phyloP scores from a whole-genome alignment of 2,888 invertebrate genomes.

The Cataglyphis rosenhaueri region DNA sequence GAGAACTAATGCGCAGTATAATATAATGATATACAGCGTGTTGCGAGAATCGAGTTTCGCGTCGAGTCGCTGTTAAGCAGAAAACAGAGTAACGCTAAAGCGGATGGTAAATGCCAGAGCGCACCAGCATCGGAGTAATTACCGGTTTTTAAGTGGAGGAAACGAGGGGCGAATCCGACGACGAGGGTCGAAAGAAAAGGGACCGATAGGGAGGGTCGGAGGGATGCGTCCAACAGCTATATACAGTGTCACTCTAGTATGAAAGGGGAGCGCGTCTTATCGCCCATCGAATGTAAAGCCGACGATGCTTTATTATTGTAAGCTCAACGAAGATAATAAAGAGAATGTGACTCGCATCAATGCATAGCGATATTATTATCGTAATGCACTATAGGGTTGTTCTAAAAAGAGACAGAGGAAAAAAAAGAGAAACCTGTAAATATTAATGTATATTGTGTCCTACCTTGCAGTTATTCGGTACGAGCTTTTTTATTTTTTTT shows the following conservation, averaged over 20 bases:
- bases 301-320: constrained; percentile 31
- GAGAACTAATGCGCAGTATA: constrained; percentile 45
- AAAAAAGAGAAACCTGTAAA: not conserved
- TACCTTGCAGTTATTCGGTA: not conserved
- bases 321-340: constrained; percentile 1
- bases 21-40: constrained; percentile 40
- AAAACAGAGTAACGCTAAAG: constrained; percentile 58
- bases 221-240: constrained; percentile 58
- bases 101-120: constrained; percentile 73
- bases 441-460: not conserved
- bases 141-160: constrained; percentile 79
- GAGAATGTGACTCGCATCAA: constrained; percentile 18
- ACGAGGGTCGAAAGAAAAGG: constrained; percentile 65
- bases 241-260: constrained; percentile 4
- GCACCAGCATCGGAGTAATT: constrained; percentile 75
- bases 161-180: constrained; percentile 71
- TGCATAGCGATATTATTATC: not conserved
- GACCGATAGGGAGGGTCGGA: constrained; percentile 52
- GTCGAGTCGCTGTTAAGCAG: constrained; percentile 61
- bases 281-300: constrained; percentile 32
- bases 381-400: not conserved
- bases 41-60: constrained; percentile 59
- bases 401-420: not conserved
- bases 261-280: constrained; percentile 40
- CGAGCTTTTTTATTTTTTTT: not conserved